Conservation (phyloP, 2,113 vertebrate species). For the Amphiprion percula region DNA sequence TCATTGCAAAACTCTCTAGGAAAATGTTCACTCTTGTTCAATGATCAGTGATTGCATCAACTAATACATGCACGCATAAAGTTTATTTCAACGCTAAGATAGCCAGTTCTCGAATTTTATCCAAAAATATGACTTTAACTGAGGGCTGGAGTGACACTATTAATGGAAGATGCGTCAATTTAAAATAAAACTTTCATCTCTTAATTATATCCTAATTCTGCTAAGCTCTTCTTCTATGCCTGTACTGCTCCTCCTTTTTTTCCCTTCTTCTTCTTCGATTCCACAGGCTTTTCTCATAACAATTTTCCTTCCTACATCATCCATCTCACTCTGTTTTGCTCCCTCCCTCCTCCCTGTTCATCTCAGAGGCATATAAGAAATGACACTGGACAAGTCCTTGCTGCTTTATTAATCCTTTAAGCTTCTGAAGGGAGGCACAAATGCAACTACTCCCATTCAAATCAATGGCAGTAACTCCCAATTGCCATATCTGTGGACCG, state of each 20-base stretch:
- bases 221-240: constrained; percentile 36
- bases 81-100: constrained; percentile 1
- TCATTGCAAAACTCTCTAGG: constrained; percentile 10
- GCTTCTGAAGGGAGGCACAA: constrained; percentile 69
- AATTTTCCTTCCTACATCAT: constrained; percentile 59
- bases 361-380: constrained; percentile 73
- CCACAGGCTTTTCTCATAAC: constrained; percentile 56
- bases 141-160: constrained; percentile 22
- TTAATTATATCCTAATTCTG: constrained; percentile 67
- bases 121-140: constrained; percentile 22
- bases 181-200: constrained; percentile 58
- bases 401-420: constrained; percentile 81
- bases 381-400: constrained; percentile 75
- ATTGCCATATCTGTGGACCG: constrained; percentile 61
- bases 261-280: not conserved
- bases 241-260: not conserved
- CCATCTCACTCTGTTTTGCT: constrained; percentile 54
- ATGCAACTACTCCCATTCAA: constrained; percentile 73
- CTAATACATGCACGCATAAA: not conserved
- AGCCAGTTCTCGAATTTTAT: constrained; percentile 33
- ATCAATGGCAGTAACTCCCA: constrained; percentile 68
- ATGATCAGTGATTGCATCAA: constrained; percentile 16
- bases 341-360: constrained; percentile 42
- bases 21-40: not conserved
- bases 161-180: constrained; percentile 48